Conservation (phyloP, 2,888 invertebrate genomes). For the Metopia argyrocephala region DNA sequence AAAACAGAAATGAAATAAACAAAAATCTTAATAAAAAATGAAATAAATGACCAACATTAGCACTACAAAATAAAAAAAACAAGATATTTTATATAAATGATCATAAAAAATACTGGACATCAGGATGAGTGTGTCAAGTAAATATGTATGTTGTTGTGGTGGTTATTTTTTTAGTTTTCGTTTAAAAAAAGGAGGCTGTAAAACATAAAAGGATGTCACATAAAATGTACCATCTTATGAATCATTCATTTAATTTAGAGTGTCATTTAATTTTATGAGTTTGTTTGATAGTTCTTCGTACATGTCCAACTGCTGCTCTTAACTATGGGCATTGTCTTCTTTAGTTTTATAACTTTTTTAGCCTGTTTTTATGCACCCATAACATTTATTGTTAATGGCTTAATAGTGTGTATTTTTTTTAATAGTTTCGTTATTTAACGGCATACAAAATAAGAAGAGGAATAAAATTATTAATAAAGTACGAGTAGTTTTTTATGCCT, state of each 20-base stretch:
- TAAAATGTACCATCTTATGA: constrained; percentile 51
- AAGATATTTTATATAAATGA: constrained; percentile 10
- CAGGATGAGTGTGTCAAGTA: not conserved
- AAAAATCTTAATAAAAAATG: not conserved
- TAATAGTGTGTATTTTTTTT: constrained; percentile 34
- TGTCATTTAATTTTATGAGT: constrained; percentile 8
- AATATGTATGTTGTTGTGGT: constrained; percentile 14
- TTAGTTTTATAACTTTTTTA: not conserved
- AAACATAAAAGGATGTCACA: constrained; percentile 26
- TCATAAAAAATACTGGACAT: constrained; percentile 47
- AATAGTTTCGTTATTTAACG: not conserved
- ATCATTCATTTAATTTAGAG: constrained; percentile 48
- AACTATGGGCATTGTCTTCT: not conserved
- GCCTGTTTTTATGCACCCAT: constrained; percentile 1
- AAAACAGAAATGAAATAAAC: no score
- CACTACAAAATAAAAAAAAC: not conserved
- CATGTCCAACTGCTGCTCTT: constrained; percentile 10
- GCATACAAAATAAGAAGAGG: not conserved
- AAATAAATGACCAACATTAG: constrained; percentile 33
- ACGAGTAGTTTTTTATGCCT: no score
- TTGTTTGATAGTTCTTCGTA: not conserved
- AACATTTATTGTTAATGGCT: constrained; percentile 57
- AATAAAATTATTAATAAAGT: not conserved
- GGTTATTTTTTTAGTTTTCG: constrained; percentile 18
- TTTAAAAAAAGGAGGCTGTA: constrained; percentile 27